These are phyloP conservation scores for Diorhabda carinulata DNA, from an alignment of 1,140 invertebrate species.

Conservation along the genomic window DNA sequence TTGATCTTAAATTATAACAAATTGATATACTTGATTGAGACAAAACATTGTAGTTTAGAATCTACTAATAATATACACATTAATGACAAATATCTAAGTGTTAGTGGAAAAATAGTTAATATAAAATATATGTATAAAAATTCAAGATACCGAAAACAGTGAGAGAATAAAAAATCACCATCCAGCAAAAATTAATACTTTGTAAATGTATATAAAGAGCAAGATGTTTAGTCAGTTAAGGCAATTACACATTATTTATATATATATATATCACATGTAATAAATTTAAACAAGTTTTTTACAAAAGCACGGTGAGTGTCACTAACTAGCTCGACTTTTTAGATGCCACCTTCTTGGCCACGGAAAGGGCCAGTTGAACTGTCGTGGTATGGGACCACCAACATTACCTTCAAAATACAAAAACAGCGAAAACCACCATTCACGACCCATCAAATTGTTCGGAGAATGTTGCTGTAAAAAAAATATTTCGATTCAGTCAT, in stretches of 20 bases:
- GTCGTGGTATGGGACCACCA: conserved; percentile 69
- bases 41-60: not conserved
- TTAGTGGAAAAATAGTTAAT: conserved; percentile 10
- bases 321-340: conserved; percentile 51
- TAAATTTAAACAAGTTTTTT: not conserved
- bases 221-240: conserved; percentile 31
- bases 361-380: conserved; percentile 82
- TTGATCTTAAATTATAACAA: not conserved
- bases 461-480: conserved; percentile 42
- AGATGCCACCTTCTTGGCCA: conserved; percentile 68
- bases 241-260: conserved; percentile 26
- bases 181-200: conserved; percentile 7
- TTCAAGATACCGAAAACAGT: conserved; percentile 8
- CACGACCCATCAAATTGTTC: conserved; percentile 50
- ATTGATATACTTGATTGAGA: not conserved
- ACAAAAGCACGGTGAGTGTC: conserved; percentile 4
- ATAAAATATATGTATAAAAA: conserved; percentile 16
- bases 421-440: conserved; percentile 84
- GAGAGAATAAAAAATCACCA: conserved; percentile 1
- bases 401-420: conserved; percentile 83
- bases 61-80: not conserved
- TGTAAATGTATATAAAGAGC: conserved; percentile 21
- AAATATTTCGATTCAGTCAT: not conserved
- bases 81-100: conserved; percentile 5
- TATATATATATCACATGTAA: conserved; percentile 18